Evolutionary conservation across 1,140 invertebrate species (phyloP).

Genomic region (Lerema accius): DNA sequence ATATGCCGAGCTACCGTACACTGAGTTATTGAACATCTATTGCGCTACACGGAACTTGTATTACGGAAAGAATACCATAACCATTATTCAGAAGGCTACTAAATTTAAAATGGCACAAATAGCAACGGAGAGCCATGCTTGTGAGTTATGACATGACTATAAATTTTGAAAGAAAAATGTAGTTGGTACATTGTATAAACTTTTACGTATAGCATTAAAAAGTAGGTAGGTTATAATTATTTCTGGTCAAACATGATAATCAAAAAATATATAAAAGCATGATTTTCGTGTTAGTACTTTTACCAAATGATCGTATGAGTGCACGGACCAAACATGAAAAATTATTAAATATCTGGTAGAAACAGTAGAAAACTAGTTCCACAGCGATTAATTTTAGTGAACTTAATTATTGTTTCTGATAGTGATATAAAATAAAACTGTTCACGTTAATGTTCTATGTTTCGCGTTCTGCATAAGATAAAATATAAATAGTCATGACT

Average conservation of each 20-base stretch:
- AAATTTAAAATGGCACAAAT: background rate
- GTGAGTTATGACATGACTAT: background rate
- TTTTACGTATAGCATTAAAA: no score
- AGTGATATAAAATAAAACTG: background rate
- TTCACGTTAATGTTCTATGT: background rate
- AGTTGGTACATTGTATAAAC: no score
- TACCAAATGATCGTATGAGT: no score
- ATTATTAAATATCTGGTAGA: background rate
- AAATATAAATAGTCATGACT: background rate
- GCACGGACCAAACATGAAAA: no score
- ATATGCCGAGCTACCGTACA: slow-evolving; percentile 22
- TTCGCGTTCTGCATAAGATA: background rate
- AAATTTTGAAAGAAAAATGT: background rate
- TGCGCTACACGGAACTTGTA: background rate
- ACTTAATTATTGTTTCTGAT: no score
- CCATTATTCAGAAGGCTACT: background rate
- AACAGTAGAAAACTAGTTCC: no score
- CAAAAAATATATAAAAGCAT: no score
- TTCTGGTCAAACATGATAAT: no score
- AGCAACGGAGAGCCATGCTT: background rate
- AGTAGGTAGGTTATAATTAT: no score
- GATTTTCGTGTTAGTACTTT: no score
- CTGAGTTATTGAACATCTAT: slow-evolving; percentile 36
- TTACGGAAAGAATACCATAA: background rate
- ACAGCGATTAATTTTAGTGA: no score